A percentile compares a stretch with the other conserved stretches of the same genome.
These are phyloP conservation scores for Lasioglossum vierecki DNA, from an alignment of 2,888 invertebrate species.

Conservation along the genomic window DNA sequence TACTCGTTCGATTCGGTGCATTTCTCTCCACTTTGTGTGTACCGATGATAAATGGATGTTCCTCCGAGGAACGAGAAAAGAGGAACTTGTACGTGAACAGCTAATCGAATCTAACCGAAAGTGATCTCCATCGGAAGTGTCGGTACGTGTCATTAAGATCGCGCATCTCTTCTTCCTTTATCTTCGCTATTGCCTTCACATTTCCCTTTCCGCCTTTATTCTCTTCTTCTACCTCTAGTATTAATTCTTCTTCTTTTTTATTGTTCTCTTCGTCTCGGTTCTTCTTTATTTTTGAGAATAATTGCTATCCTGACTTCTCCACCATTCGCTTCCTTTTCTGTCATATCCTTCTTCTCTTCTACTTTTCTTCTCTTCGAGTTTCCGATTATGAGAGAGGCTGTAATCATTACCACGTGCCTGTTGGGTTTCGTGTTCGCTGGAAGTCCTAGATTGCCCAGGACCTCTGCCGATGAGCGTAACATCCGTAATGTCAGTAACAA, in stretches of 20 bases:
- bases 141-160: conserved; percentile 36
- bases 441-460: conserved; percentile 80
- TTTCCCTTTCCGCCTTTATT: neutral
- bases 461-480: conserved; percentile 81
- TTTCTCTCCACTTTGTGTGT: neutral
- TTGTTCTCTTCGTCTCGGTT: neutral
- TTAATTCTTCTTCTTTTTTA: neutral
- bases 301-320: neutral
- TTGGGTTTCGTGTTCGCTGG: conserved; percentile 79
- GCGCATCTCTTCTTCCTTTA: neutral
- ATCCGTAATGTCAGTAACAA: conserved; percentile 76
- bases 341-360: conserved; percentile 6
- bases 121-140: conserved; percentile 41
- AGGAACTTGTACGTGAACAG: conserved; percentile 14
- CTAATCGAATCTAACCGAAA: conserved; percentile 20
- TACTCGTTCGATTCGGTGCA: conserved; percentile 6
- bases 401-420: conserved; percentile 77
- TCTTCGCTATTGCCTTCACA: neutral
- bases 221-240: neutral
- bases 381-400: conserved; percentile 77
- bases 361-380: conserved; percentile 4
- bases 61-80: conserved; percentile 16
- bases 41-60: conserved; percentile 31
- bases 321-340: neutral
- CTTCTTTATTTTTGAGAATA: neutral